Evolutionary conservation across 1,140 invertebrate species (phyloP), one percentile per base, ranked within the genome.

Genomic region (Psix sp.): DNA sequence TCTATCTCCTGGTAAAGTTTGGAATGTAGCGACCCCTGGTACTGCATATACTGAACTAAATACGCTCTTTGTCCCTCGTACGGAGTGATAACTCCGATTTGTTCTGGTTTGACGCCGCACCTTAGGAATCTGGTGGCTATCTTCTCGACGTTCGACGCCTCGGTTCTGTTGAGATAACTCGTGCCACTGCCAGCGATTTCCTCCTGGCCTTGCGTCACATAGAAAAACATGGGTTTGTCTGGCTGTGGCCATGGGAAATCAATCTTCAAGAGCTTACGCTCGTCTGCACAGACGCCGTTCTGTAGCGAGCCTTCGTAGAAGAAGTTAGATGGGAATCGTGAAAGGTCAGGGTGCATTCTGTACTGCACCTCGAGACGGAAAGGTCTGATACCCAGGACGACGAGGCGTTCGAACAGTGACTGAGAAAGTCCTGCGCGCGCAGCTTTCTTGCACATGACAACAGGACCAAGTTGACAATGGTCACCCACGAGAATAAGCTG

Each of bases 381-480:
- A 0, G 97, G 97, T 35, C 96, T 89, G 65, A 98, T 98, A 6
- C 97, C 97, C 2, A 99, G 89, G 0, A 99, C 96, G 0, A 99
- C 98, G 0, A 99, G 88, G 10, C 98, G 89, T 83, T 99, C 98
- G 86, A 99, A 99, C 4, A 99, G 88, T 10, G 97, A 99, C 84
- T 99, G 98, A 0, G 96, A 97, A 1, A 99, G 90, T 0, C 98
- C 98, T 16, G 98, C 98, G 46, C 95, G 91, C 0, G 97, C 96
- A 0, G 98, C 98, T 84, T 99, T 99, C 84, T 99, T 99, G 87
- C 98, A 99, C 97, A 99, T 99, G 0, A 99, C 97, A 0, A 99
- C 97, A 0, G 98, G 98, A 0, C 98, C 97, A 17, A 99, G 88
- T 87, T 99, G 98, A 79, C 98, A 99, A 84, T 99, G 98, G 88